Evolutionary conservation across 2,888 invertebrate species (phyloP).

Genomic region (Cloeon dipterum): DNA sequence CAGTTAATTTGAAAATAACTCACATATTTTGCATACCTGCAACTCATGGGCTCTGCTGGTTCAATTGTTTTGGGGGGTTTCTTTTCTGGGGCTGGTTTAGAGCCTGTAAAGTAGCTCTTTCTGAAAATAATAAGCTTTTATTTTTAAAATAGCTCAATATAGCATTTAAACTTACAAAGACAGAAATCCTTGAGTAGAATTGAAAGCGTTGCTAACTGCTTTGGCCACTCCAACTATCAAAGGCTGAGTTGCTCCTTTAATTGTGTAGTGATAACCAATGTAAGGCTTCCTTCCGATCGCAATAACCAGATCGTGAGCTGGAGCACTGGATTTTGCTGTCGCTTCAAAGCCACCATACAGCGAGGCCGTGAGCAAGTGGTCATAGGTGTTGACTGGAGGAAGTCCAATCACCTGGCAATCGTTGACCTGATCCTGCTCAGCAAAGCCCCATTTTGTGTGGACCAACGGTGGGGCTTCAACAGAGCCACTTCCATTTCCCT

Average conservation of each 20-base stretch:
- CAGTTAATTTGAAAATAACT: not conserved
- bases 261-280: slow-evolving; percentile 69
- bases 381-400: slow-evolving; percentile 52
- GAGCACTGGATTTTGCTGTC: slow-evolving; percentile 32
- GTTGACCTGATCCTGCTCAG: slow-evolving; percentile 37
- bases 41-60: slow-evolving; percentile 46
- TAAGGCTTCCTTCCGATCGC: slow-evolving; percentile 65
- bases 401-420: slow-evolving; percentile 59
- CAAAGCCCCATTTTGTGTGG: slow-evolving; percentile 73
- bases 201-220: slow-evolving; percentile 71
- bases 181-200: slow-evolving; percentile 28
- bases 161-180: slow-evolving; percentile 36
- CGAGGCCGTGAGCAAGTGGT: slow-evolving; percentile 64
- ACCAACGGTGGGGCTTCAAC: slow-evolving; percentile 34
- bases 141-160: not conserved
- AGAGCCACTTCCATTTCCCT: slow-evolving; percentile 39
- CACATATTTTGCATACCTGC: slow-evolving; percentile 20
- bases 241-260: slow-evolving; percentile 63
- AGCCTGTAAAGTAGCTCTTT: not conserved
- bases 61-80: slow-evolving; percentile 18
- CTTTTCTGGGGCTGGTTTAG: slow-evolving; percentile 2
- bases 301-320: slow-evolving; percentile 49
- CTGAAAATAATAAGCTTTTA: not conserved
- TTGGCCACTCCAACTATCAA: slow-evolving; percentile 77
- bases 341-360: slow-evolving; percentile 49